A percentile compares a stretch with the other conserved stretches of the same genome.
phyloP scores from a whole-genome alignment of 1,140 invertebrate genomes.

The Maconellicoccus hirsutus region DNA sequence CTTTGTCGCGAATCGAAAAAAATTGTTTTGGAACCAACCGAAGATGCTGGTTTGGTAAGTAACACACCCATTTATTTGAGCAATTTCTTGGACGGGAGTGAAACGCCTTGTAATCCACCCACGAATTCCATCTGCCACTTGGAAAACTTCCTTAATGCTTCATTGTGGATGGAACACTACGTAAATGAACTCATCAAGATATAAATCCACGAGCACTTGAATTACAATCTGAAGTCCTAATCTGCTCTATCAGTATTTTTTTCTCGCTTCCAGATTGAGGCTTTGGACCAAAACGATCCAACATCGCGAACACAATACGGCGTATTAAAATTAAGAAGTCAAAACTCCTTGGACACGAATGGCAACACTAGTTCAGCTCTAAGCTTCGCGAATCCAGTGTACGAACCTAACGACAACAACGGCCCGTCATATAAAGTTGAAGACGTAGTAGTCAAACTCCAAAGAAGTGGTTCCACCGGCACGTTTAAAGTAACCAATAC shows the following conservation, averaged over 20 bases:
- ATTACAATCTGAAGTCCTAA: no score
- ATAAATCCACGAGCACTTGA: no score
- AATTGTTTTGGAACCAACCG: constrained; percentile 59
- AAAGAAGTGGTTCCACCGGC: constrained; percentile 32
- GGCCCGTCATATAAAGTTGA: constrained; percentile 55
- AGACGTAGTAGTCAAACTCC: constrained; percentile 25
- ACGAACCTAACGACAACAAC: constrained; percentile 49
- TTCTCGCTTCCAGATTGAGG: constrained; percentile 48
- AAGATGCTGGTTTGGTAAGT: constrained; percentile 63
- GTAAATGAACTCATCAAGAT: no score
- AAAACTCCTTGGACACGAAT: constrained; percentile 33
- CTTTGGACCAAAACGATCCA: constrained; percentile 40
- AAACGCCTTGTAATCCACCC: no score
- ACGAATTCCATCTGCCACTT: no score
- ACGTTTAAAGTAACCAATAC: constrained; percentile 28
- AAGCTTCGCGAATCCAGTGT: constrained; percentile 68
- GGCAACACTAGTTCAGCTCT: constrained; percentile 29
- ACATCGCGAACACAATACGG: constrained; percentile 43
- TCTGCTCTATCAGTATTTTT: constrained; percentile 26
- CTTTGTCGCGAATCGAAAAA: constrained; percentile 56
- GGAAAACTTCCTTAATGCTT: no score
- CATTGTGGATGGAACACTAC: no score
- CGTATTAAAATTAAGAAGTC: constrained; percentile 40
- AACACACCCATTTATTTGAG: constrained; percentile 6
- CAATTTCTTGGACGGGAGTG: neutral